phyloP scores from a whole-genome alignment of 1,140 invertebrate genomes.

The Polypedilum pembai region DNA sequence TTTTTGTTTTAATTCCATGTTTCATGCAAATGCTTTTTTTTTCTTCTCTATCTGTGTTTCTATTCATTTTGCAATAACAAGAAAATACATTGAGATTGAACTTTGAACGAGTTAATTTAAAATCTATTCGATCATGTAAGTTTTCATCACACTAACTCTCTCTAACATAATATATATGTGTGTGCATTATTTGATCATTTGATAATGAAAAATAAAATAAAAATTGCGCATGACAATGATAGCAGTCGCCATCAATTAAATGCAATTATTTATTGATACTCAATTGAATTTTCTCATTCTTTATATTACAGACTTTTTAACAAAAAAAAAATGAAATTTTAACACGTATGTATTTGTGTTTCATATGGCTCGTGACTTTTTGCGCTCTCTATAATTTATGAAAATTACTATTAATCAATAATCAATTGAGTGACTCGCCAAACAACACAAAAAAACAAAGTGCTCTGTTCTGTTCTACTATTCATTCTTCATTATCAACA shows the following conservation, averaged over 20 bases:
- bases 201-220: neutral
- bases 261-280: constrained; percentile 8
- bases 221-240: neutral
- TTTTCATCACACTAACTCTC: neutral
- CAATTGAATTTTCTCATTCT: neutral
- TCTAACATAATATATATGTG: neutral
- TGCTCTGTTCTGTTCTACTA: too few species aligned
- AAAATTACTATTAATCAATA: constrained; percentile 14
- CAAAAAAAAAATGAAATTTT: too few species aligned
- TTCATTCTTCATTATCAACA: too few species aligned
- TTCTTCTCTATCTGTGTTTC: neutral
- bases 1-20: neutral
- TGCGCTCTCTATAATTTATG: neutral
- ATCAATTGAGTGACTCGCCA: neutral
- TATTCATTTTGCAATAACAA: neutral
- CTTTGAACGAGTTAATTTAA: constrained; percentile 3
- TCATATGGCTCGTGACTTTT: neutral
- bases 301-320: too few species aligned
- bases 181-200: neutral
- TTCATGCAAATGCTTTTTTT: neutral
- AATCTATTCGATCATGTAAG: neutral
- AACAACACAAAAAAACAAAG: too few species aligned
- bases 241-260: neutral
- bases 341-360: too few species aligned
- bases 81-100: neutral